Conservation (phyloP, 2,797 vertebrate genomes). For the Amblyraja radiata region DNA sequence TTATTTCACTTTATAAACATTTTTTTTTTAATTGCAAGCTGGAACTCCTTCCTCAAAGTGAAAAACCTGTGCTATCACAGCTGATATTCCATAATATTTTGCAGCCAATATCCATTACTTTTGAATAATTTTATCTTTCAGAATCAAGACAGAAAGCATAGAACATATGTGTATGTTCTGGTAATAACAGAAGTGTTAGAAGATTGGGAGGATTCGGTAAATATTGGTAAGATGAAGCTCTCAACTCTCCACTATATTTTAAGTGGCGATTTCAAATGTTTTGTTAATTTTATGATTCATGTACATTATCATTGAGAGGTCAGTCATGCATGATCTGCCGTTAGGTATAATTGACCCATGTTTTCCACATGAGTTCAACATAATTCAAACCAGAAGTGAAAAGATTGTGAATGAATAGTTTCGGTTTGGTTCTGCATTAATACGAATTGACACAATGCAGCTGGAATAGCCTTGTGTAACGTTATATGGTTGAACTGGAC, state of each 20-base stretch:
- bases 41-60: neutral
- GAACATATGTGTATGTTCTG: constrained; percentile 94
- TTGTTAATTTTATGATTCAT: neutral
- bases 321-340: neutral
- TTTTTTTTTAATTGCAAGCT: neutral
- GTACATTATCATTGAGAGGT: neutral
- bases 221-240: constrained; percentile 72
- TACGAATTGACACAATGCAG: neutral
- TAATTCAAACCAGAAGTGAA: neutral
- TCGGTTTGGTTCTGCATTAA: neutral
- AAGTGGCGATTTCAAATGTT: neutral
- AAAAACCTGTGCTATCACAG: neutral
- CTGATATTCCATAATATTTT: neutral
- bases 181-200: constrained; percentile 92
- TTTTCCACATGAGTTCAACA: neutral
- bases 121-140: constrained; percentile 47
- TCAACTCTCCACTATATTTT: neutral
- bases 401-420: neutral
- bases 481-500: neutral
- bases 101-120: neutral
- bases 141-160: constrained; percentile 95
- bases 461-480: neutral
- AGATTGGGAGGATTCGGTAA: constrained; percentile 97
- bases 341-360: neutral
- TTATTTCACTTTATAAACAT: neutral